Conservation (phyloP, 2,888 invertebrate genomes). For the Bedellia somnulentella region DNA sequence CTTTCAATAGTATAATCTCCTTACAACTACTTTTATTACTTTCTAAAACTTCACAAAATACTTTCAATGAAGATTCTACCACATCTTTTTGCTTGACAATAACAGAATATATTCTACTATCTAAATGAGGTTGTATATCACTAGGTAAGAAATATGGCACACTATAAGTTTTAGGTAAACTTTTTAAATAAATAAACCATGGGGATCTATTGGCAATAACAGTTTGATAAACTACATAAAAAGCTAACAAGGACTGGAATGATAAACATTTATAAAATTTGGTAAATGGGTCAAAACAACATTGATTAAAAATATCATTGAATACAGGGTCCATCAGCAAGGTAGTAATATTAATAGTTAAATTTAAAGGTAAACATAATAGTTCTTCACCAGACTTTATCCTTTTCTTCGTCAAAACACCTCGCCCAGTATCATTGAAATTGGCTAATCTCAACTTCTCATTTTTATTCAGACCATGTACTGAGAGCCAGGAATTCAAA, state of each 20-base stretch:
- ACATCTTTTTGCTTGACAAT: constrained; percentile 51
- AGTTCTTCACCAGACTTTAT: constrained; percentile 61
- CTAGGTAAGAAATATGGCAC: constrained; percentile 69
- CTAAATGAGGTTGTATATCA: constrained; percentile 57
- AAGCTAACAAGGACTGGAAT: constrained; percentile 73
- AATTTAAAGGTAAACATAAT: constrained; percentile 61
- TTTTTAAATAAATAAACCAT: constrained; percentile 68
- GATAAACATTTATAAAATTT: constrained; percentile 37
- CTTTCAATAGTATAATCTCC: constrained; percentile 34
- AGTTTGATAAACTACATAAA: constrained; percentile 72
- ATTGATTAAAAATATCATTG: constrained; percentile 47
- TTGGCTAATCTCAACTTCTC: constrained; percentile 56
- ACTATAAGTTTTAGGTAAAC: constrained; percentile 67
- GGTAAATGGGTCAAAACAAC: constrained; percentile 40
- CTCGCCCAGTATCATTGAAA: constrained; percentile 73
- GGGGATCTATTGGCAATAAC: constrained; percentile 53
- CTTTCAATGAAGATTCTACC: constrained; percentile 38
- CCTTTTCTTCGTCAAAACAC: constrained; percentile 64
- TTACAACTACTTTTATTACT: constrained; percentile 28
- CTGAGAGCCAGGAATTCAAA: constrained; percentile 56
- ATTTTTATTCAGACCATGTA: constrained; percentile 58
- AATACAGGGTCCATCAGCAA: constrained; percentile 53
- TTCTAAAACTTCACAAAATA: constrained; percentile 47
- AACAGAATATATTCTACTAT: constrained; percentile 55
- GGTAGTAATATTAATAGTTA: constrained; percentile 63